Base-by-base conservation (phyloP, 2,888 invertebrate genomes). In the Lasioglossum malachurum region DNA sequence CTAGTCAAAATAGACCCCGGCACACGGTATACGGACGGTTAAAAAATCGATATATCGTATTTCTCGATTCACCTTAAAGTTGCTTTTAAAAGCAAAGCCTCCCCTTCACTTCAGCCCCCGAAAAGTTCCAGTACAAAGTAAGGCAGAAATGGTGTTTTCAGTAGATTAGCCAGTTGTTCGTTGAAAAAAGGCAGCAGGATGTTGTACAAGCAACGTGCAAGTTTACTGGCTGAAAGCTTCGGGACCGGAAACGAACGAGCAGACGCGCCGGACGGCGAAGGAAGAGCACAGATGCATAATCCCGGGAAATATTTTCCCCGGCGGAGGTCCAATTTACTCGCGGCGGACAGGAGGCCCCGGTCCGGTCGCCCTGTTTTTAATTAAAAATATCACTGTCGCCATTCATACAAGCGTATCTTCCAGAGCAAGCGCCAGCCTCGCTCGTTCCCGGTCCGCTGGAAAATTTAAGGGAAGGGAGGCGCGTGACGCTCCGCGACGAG, bases 321-420 rank as follows among this genome's bases (percentile, higher is more conserved):
- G 27, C 46, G 31, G 2, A 4, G 67, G 69, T 82, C 72, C 90
- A 86, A 88, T 86, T 90, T 86, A 72, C 83, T 81, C 35, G 80
- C 67, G 27, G 31, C 67, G 35, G 27, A n/a, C 80, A 27, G 23
- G 5, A 27, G 23, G 5, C 4, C 72, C 38, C 31, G 60, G 75
- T 23, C 75, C 60, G 27, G 78, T 64, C 75, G 67, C 64, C 75
- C 60, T 75, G 86, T 86, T 92, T 92, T 92, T 91, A 92, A 92
- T 92, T 92, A 92, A 92, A 92, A 91, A 87, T 83, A 84, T 84
- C 84, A 74, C 38, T 75, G 72, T 72, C 53, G 69, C 73, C 75
- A n/a, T 83, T 72, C 57, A 72, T 80, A 91, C 87, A 46, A 76
- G 35, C 38, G 71, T 57, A 77, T 69, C 77, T 49, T 38, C 49